These are phyloP conservation scores for Premnoplex brunnescens DNA, from an alignment of 2,797 vertebrate species.

Conservation along the genomic window DNA sequence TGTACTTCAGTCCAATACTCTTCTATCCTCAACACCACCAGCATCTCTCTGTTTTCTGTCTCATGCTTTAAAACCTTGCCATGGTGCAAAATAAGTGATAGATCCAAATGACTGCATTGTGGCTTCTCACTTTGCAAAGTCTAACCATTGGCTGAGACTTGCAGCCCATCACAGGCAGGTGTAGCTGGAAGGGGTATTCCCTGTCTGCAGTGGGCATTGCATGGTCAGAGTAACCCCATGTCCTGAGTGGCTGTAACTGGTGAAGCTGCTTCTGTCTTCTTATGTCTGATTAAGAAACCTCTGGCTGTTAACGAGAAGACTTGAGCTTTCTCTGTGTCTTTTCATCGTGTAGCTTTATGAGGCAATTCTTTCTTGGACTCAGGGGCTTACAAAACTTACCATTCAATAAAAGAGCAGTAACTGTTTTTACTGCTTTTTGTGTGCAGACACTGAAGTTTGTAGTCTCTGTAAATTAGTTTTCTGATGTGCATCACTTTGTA, in stretches of 20 bases:
- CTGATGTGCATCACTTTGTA: not conserved
- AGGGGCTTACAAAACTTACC: not conserved
- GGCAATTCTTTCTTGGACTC: not conserved
- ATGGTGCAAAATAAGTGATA: not conserved
- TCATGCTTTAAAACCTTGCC: not conserved
- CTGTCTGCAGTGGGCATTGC: fast-evolving
- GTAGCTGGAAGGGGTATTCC: not conserved
- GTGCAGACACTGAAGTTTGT: not conserved
- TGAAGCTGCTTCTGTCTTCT: not conserved
- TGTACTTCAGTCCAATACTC: fast-evolving
- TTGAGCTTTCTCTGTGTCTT: not conserved
- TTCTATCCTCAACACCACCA: not conserved
- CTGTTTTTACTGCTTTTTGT: not conserved
- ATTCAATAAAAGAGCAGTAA: not conserved
- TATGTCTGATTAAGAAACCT: not conserved
- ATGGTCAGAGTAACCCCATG: fast-evolving
- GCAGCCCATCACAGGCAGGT: not conserved
- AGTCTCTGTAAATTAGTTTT: not conserved
- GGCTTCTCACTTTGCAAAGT: not conserved
- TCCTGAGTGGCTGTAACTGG: not conserved
- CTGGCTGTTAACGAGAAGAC: not conserved
- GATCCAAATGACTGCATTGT: not conserved
- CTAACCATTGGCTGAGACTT: not conserved
- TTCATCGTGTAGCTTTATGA: not conserved
- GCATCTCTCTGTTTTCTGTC: not conserved